These are phyloP conservation scores for Galerucella pusilla DNA, from an alignment of 2,888 invertebrate species.

Conservation along the genomic window DNA sequence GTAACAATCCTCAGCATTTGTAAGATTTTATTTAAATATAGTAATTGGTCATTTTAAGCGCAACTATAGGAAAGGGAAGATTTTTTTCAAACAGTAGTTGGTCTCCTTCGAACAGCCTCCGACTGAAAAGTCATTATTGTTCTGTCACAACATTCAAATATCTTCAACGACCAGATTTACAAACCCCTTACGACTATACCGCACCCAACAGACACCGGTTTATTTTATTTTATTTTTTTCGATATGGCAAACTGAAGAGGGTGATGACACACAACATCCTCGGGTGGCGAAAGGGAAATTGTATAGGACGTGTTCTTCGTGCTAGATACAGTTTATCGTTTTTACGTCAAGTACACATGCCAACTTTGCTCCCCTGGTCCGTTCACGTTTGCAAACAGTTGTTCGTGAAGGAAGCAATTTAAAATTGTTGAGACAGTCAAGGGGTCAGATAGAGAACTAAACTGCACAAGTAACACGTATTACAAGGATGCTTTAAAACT, in stretches of 20 bases:
- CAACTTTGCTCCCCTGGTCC: slow-evolving; percentile 9
- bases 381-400: slow-evolving; percentile 18
- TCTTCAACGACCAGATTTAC: slow-evolving; percentile 20
- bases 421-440: neutral
- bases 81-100: no score
- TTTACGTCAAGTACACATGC: slow-evolving; percentile 37
- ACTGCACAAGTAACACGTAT: neutral
- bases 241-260: slow-evolving; percentile 11
- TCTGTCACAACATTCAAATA: slow-evolving; percentile 17
- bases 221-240: slow-evolving; percentile 20
- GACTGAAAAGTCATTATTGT: slow-evolving; percentile 15
- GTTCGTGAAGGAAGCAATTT: slow-evolving; percentile 18
- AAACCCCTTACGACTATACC: slow-evolving; percentile 15
- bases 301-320: slow-evolving; percentile 19
- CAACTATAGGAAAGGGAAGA: no score
- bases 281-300: slow-evolving; percentile 1
- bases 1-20: no score
- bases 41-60: no score
- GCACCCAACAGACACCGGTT: slow-evolving; percentile 18
- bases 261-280: slow-evolving; percentile 15
- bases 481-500: no score
- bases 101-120: no score
- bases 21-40: no score
- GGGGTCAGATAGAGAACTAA: neutral
- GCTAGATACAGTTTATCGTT: slow-evolving; percentile 39